phyloP scores from a whole-genome alignment of 2,113 vertebrate genomes.

The Acrocephalus arundinaceus region DNA sequence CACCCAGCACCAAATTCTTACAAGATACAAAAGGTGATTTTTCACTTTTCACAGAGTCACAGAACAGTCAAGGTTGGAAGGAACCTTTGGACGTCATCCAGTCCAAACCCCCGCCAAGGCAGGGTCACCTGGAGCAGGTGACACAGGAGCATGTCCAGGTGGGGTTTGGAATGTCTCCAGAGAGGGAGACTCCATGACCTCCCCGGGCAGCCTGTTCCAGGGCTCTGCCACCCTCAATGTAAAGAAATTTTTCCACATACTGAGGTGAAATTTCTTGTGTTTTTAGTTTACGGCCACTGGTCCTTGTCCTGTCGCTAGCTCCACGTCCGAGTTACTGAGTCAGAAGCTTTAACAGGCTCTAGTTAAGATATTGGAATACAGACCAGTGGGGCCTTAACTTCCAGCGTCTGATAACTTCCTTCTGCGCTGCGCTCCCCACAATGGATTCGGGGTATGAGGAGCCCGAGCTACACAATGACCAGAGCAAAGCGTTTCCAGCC shows the following conservation, averaged over 20 bases:
- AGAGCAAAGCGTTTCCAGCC: accelerated
- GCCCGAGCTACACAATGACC: accelerated
- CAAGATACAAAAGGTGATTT: accelerated
- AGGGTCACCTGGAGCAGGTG: not conserved
- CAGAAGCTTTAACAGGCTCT: not conserved
- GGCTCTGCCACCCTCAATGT: no score
- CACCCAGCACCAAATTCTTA: not conserved
- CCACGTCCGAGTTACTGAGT: accelerated
- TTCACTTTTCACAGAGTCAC: not conserved
- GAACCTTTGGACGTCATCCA: no score
- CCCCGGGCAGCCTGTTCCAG: not conserved
- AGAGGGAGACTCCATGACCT: accelerated
- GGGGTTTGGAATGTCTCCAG: not conserved
- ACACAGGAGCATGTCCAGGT: accelerated
- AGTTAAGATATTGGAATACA: accelerated
- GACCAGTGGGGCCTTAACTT: accelerated
- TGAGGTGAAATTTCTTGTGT: not conserved
- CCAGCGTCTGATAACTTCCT: accelerated
- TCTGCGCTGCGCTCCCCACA: accelerated
- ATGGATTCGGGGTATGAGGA: accelerated
- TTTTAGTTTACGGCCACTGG: not conserved
- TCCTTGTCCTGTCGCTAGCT: no score
- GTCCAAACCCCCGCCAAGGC: not conserved
- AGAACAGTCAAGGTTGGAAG: not conserved
- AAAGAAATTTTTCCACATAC: not conserved